Evolutionary conservation across 35 echinoderm and acorn worm genomes (phyloP).

Genomic region (Heliocidaris erythrogramma): DNA sequence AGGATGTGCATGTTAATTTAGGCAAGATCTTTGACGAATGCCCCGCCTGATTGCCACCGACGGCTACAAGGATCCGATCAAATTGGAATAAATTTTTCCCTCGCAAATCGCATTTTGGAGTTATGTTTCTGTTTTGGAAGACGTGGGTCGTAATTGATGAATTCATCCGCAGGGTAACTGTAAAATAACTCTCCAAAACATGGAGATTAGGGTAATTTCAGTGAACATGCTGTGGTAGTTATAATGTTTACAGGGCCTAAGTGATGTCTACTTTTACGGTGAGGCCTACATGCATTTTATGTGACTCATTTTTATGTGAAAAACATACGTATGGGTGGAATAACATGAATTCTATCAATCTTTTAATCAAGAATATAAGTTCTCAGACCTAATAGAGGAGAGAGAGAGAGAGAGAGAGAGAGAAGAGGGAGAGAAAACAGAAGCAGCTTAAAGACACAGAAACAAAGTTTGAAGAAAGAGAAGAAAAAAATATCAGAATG

Average conservation of each 20-base stretch:
- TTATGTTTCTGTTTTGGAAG: not conserved
- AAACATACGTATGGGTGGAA: not conserved
- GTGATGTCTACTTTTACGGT: not conserved
- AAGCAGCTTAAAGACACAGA: too few relatives aligned
- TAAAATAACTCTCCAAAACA: constrained; percentile 12
- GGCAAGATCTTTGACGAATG: not conserved
- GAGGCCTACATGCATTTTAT: not conserved
- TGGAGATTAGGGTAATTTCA: constrained; percentile 4
- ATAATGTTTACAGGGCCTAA: not conserved
- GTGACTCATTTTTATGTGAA: not conserved
- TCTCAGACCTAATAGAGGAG: not conserved
- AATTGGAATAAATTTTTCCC: not conserved
- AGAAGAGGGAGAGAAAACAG: not conserved
- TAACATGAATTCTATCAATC: not conserved
- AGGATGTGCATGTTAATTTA: constrained; percentile 11
- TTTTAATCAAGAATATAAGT: not conserved
- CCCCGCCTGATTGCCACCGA: not conserved
- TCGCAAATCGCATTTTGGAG: constrained; percentile 16
- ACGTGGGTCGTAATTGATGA: not conserved
- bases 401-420: not conserved
- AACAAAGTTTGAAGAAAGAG: too few relatives aligned
- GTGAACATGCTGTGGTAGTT: not conserved
- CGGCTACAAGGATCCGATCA: not conserved
- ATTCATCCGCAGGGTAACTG: not conserved
- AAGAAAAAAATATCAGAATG: too few relatives aligned